Conservation (phyloP, 2,888 invertebrate genomes). For the Lepidocyrtoides sp. region DNA sequence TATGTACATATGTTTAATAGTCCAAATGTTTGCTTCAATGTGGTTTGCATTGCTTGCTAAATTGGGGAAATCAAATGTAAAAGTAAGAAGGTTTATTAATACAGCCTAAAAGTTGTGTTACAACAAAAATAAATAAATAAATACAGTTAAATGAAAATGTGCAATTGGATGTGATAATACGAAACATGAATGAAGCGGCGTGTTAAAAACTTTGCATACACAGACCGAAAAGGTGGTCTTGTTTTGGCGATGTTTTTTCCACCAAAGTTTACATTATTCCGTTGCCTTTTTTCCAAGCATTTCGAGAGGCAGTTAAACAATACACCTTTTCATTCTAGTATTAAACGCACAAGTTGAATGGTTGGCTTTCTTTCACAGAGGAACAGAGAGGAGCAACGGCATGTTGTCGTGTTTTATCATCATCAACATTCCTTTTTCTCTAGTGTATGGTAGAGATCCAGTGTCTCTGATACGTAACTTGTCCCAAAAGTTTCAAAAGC, state of each 20-base stretch:
- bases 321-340: constrained; percentile 16
- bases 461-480: constrained; percentile 44
- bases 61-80: too few species aligned
- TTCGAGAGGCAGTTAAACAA: constrained; percentile 1
- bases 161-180: too few species aligned
- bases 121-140: too few species aligned
- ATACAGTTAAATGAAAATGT: too few species aligned
- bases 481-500: constrained; percentile 60
- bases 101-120: too few species aligned
- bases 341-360: background rate
- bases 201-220: background rate
- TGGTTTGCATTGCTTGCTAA: too few species aligned
- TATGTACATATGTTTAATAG: too few species aligned
- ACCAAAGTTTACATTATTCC: constrained; percentile 41
- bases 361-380: background rate
- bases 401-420: background rate
- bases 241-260: constrained; percentile 18
- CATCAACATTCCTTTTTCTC: constrained; percentile 52
- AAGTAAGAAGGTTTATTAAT: too few species aligned
- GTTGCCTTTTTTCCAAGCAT: background rate
- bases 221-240: background rate
- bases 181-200: too few species aligned
- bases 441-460: background rate
- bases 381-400: background rate
- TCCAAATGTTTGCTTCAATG: too few species aligned